Evolutionary conservation across 1,140 invertebrate species (phyloP).

Genomic region (Bilobella aurantiaca): DNA sequence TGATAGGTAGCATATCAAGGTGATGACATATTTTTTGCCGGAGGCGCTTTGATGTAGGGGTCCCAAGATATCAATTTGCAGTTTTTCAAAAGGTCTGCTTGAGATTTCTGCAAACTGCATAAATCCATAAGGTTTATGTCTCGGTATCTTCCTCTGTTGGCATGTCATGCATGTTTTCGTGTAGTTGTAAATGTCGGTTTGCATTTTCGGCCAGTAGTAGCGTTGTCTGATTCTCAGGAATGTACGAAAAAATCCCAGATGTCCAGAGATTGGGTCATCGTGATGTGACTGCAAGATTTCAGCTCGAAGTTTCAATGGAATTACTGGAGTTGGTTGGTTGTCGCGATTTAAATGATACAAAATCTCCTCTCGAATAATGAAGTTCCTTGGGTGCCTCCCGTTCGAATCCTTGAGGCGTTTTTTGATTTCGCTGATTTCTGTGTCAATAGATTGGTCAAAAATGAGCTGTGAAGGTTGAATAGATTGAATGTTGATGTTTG

Average conservation of each 20-base stretch:
- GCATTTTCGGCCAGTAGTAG: conserved; percentile 11
- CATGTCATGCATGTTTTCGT: neutral
- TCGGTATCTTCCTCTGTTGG: neutral
- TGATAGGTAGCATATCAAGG: neutral
- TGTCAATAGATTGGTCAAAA: neutral
- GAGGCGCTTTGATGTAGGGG: neutral
- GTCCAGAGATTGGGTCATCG: neutral
- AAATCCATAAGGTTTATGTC: neutral
- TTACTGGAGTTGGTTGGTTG: neutral
- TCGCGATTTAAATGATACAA: neutral
- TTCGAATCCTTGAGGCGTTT: neutral
- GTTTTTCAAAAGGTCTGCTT: neutral
- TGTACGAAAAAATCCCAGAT: conserved; percentile 1
- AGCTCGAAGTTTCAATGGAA: neutral
- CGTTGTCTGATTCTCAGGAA: neutral
- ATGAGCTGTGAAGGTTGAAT: neutral
- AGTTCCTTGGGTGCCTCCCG: neutral
- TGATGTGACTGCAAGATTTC: neutral
- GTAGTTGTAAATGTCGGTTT: neutral
- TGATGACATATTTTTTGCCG: conserved; percentile 1
- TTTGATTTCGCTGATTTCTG: neutral
- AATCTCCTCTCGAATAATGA: neutral
- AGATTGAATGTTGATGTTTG: neutral
- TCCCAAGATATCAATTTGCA: conserved; percentile 11
- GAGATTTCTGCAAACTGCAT: neutral